phyloP scores from a whole-genome alignment of 2,888 invertebrate species.

The Odontothrips loti region DNA sequence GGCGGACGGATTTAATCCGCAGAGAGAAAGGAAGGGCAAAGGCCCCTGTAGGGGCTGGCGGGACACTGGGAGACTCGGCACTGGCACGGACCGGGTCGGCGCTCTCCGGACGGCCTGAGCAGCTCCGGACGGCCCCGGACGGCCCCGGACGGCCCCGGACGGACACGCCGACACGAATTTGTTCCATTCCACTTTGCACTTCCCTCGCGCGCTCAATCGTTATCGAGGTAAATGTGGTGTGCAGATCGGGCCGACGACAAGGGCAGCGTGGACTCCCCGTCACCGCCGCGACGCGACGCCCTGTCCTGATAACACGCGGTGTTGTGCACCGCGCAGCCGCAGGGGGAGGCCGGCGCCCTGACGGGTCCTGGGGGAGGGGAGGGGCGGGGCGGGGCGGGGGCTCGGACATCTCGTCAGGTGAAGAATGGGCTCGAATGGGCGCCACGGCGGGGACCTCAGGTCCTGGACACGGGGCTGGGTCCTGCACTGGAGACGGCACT shows the following conservation, averaged over 20 bases:
- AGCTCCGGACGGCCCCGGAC: neutral
- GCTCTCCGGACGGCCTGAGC: neutral
- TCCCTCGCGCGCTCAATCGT: slow-evolving; percentile 51
- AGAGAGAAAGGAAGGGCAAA: too few species aligned
- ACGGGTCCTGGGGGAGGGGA: neutral
- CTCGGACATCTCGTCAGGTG: neutral
- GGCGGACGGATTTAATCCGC: too few species aligned
- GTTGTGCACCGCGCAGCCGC: neutral
- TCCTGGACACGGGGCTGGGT: neutral
- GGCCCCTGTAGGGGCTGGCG: too few species aligned
- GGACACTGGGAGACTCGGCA: neutral
- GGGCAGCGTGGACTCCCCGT: neutral
- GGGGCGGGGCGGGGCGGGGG: neutral
- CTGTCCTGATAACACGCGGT: neutral
- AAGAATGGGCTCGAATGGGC: neutral
- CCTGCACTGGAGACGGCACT: neutral
- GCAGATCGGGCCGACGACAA: neutral
- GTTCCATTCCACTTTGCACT: neutral
- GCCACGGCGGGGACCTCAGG: neutral
- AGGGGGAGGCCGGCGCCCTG: neutral
- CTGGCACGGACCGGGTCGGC: neutral
- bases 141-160: neutral
- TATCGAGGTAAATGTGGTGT: slow-evolving; percentile 33
- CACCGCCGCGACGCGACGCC: neutral
- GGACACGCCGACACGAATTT: neutral